Conservation (phyloP, 2,888 invertebrate species). For the Alviniconcha strummeri region DNA sequence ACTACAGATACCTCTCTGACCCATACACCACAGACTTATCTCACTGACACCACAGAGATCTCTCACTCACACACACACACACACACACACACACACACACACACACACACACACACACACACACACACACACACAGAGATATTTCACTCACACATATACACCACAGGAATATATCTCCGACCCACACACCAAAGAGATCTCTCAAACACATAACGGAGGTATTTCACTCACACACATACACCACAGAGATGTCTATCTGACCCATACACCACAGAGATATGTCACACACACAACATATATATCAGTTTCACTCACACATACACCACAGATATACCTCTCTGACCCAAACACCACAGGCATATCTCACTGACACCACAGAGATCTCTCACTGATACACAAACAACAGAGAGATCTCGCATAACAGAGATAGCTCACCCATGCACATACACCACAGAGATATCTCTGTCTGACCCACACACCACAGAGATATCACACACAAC, state of each 20-base stretch:
- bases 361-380: background rate
- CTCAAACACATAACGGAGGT: too few species aligned
- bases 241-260: background rate
- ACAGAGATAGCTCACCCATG: background rate
- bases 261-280: background rate
- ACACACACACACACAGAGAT: background rate
- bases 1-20: background rate
- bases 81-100: too few species aligned
- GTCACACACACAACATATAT: background rate
- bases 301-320: background rate
- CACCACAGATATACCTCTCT: background rate
- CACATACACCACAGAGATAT: background rate
- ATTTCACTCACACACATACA: constrained; percentile 2
- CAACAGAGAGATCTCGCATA: background rate
- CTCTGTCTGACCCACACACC: background rate
- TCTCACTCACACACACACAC: background rate
- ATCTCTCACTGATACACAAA: background rate
- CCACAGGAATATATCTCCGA: too few species aligned
- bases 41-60: background rate
- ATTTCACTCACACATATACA: too few species aligned
- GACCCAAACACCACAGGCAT: background rate
- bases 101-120: background rate
- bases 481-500: too few species aligned
- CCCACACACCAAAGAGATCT: too few species aligned
- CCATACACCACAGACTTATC: background rate